A percentile compares a stretch with the other conserved stretches of the same genome.
Conservation (phyloP, 2,113 vertebrate genomes). For the Heterocephalus glaber region DNA sequence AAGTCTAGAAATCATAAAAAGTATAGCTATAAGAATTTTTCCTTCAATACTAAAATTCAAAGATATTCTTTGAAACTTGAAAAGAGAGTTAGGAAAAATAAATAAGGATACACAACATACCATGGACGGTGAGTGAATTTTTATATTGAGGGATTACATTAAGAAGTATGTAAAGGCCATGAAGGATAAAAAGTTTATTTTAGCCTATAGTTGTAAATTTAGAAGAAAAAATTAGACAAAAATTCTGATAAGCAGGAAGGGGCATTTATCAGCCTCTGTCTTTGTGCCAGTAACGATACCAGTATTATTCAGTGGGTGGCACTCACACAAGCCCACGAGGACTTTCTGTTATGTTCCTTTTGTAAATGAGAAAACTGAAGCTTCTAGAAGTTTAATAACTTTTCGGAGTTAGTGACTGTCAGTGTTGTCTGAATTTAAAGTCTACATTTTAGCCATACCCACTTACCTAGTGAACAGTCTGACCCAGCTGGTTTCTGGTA, state of each 20-base stretch:
- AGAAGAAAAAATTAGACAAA: neutral
- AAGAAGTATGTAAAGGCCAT: neutral
- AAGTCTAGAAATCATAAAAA: neutral
- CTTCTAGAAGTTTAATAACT: neutral
- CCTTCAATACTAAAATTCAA: neutral
- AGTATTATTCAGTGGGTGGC: neutral
- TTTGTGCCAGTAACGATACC: rapidly evolving
- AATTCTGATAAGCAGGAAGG: neutral
- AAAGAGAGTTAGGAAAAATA: neutral
- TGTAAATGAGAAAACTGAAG: neutral
- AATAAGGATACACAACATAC: neutral
- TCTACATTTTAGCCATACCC: neutral
- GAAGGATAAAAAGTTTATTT: neutral
- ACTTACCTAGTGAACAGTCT: neutral
- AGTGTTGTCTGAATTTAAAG: neutral
- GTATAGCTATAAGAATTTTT: neutral
- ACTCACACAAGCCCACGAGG: neutral
- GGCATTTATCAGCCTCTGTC: neutral
- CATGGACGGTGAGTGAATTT: neutral
- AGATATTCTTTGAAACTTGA: neutral
- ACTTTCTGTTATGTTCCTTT: neutral
- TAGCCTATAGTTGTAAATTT: neutral
- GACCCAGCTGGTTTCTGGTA: neutral
- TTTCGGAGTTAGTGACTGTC: neutral
- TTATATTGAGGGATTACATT: neutral